Evolutionary conservation across 2,888 invertebrate genomes (phyloP).

Genomic region (Elegia similella): DNA sequence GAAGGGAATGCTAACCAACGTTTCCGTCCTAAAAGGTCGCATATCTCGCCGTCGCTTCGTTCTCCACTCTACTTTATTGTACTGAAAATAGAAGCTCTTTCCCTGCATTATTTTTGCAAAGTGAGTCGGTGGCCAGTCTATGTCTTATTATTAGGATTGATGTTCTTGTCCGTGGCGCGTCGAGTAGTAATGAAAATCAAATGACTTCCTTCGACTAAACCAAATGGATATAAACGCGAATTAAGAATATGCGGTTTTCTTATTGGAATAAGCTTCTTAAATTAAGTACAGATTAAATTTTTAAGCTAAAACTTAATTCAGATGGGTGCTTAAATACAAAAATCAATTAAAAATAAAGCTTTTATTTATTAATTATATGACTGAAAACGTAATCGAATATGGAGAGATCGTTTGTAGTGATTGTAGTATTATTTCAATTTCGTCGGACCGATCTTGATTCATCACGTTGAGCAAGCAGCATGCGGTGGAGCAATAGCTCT

Average conservation of each 20-base stretch:
- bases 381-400: background rate
- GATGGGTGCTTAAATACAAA: no score
- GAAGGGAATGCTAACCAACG: slow-evolving; percentile 48
- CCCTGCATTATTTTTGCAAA: background rate
- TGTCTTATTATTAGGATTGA: slow-evolving; percentile 28
- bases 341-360: no score
- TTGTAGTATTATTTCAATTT: slow-evolving; percentile 39
- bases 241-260: background rate
- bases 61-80: slow-evolving; percentile 30
- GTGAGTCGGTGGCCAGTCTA: slow-evolving; percentile 15
- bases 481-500: slow-evolving; percentile 63
- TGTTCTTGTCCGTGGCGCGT: slow-evolving; percentile 26
- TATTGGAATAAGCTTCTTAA: background rate
- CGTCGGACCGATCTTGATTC: slow-evolving; percentile 57
- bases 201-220: slow-evolving; percentile 24
- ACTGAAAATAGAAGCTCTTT: slow-evolving; percentile 22
- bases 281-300: no score
- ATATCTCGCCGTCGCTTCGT: slow-evolving; percentile 31
- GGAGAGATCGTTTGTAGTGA: background rate
- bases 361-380: no score
- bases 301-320: no score
- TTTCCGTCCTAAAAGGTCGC: slow-evolving; percentile 33
- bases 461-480: slow-evolving; percentile 65
- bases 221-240: background rate
- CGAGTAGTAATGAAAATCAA: slow-evolving; percentile 28